Evolutionary conservation across 2,888 invertebrate species (phyloP), one percentile per base, ranked within the genome.

Genomic region (Rotaria macrura): DNA sequence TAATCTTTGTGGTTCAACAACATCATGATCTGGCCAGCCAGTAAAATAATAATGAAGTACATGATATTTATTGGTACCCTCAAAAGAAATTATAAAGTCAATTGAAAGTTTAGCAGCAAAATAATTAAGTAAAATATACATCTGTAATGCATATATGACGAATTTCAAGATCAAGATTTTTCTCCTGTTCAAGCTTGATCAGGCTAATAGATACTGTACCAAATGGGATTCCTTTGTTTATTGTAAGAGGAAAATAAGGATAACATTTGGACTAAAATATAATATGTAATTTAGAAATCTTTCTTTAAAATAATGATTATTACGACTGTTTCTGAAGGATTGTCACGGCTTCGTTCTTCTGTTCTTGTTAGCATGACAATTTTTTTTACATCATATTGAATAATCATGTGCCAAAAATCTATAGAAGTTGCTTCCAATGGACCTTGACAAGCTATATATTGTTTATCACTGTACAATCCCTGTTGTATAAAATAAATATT

Each of bases 391-490:
- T 9, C 9, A 74, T 40, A 38, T 74, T 74, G 74, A 40, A 40
- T 10, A 43, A 74, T 40, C 88, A 92, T 91, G 89, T 91, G 90
- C 99, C 99, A 99, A 91, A 98, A 99, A 91, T 99, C 97, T 3
- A 94, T 93, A 10, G 95, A 94, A 0, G 99, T 99, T 86, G 94
- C 94, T 65, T 95, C 94, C 85, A 99, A 92, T 0, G 99, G 99
- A 52, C 97, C 96, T 92, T 99, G 99, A 12, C 97, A 96, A 83
- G 99, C 99, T 87, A 99, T 97, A 90, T 99, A 99, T 34, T 95
- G 94, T 90, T 98, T 96, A 25, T 96, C 94, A 57, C 94, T 93
- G 86, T 96, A 96, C 0, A 95, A 93, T 14, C 94, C 94, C 0
- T 97, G 96, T 99, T 97, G 90, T 99, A 99, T 29, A 95, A 94